These are phyloP conservation scores for Byasa hedistus DNA, from an alignment of 2,888 invertebrate genomes.

Conservation along the genomic window DNA sequence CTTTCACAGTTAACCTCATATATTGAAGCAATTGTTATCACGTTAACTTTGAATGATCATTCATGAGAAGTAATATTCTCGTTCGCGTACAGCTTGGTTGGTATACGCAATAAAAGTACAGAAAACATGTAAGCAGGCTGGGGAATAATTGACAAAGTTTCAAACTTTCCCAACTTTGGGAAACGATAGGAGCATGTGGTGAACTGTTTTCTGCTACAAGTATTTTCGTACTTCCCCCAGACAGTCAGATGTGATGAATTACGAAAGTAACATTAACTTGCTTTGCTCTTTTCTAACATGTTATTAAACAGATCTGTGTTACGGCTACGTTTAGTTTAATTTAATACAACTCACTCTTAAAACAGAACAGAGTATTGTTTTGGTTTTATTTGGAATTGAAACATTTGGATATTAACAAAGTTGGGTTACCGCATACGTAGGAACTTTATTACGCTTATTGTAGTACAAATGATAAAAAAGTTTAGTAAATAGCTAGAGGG, in stretches of 20 bases:
- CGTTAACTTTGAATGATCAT: background rate
- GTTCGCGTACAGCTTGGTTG: background rate
- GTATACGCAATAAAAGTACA: background rate
- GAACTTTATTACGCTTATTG: too few relatives aligned
- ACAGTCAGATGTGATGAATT: background rate
- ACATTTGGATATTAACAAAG: too few relatives aligned
- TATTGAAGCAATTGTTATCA: background rate
- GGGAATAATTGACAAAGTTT: conserved; percentile 4
- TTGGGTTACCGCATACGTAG: too few relatives aligned
- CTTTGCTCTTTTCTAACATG: too few relatives aligned
- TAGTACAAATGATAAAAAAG: too few relatives aligned
- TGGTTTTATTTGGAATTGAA: too few relatives aligned
- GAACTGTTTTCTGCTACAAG: background rate
- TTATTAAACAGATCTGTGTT: too few relatives aligned
- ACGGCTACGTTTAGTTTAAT: too few relatives aligned
- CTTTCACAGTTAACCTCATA: background rate
- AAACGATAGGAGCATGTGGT: background rate
- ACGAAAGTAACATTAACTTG: too few relatives aligned
- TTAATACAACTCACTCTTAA: too few relatives aligned
- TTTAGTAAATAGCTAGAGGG: too few relatives aligned
- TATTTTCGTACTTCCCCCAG: background rate
- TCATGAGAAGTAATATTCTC: background rate
- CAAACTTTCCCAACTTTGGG: background rate
- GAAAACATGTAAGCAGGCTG: background rate
- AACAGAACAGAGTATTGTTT: too few relatives aligned